Base-by-base conservation (phyloP, 2,888 invertebrate species). In the Ashinkailepas kermadecensis region DNA sequence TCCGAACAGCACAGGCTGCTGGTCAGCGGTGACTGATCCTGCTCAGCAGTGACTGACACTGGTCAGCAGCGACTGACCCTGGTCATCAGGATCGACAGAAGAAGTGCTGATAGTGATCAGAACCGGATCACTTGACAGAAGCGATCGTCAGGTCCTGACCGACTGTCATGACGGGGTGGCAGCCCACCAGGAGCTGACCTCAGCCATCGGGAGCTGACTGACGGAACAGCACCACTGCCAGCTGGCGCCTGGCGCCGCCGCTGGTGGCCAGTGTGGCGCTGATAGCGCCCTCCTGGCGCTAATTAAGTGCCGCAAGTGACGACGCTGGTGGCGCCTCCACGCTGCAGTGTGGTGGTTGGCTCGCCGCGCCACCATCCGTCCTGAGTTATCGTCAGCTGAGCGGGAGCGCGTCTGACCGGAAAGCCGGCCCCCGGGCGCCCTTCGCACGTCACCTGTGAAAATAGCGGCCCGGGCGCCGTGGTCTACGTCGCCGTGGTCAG, bases 281-380 rank as follows among this genome's bases (percentile, higher is more conserved):
- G 56, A 67, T 21, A 15, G 67, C 15, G 13, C 56, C 39, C 67
- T 62, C 23, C 39, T 15, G 78, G 81, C 81, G 18, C 81, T 80
- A 70, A 23, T 56, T 15, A 79, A 80, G 13, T 70, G 82, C n/a
- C 25, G 12, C 13, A 70, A 8, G 25, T 25, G 39, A 39, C 18
- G 12, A 13, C 13, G 18, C 23, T 18, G 15, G 74, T 25, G 25
- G 12, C 78, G 15, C 39, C n/a, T 13, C 78, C 56, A n/a, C 39
- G 12, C 4, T 7, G 25, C 56, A 18, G 54, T 54, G 78, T 56
- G 39, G 54, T n/a, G 18, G 8, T 78, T 39, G 78, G 56, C 54
- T 54, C 1, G 39, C 54, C 54, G n/a, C 15, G 21, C 56, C n/a
- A 3, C 18, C 78, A 18, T 15, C 18, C 62, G 62, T 18, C 3